phyloP scores from a whole-genome alignment of 2,113 vertebrate genomes.

The Melierax canorus region DNA sequence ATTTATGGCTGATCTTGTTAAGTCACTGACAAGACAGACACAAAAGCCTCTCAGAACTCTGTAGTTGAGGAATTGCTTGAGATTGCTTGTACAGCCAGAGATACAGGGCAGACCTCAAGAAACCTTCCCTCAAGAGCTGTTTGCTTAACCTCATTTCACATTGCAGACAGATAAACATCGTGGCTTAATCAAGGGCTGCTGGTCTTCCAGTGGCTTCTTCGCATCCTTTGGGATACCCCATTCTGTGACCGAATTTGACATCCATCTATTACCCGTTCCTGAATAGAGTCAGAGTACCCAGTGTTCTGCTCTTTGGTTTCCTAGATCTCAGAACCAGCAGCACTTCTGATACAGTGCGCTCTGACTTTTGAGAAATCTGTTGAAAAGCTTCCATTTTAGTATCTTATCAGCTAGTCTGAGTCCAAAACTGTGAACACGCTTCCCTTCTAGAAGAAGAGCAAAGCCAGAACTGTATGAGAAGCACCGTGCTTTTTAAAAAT shows the following conservation, averaged over 20 bases:
- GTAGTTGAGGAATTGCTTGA: background rate
- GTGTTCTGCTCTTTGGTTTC: background rate
- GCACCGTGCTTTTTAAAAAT: background rate
- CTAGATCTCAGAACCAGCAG: background rate
- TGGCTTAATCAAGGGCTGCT: background rate
- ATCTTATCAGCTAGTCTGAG: background rate
- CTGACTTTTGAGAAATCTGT: background rate
- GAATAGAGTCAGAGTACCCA: background rate
- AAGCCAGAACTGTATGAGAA: background rate
- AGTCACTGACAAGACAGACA: background rate
- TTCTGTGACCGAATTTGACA: background rate
- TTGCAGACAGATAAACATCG: background rate
- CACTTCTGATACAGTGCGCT: background rate
- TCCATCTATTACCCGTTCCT: background rate
- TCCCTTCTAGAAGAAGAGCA: background rate
- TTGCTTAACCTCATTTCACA: background rate
- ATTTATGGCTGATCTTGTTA: background rate
- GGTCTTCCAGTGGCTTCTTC: background rate
- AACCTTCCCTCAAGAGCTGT: background rate
- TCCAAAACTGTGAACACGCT: rapidly evolving
- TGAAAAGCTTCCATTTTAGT: background rate
- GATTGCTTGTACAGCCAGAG: background rate
- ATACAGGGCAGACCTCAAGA: background rate
- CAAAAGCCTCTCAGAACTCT: background rate
- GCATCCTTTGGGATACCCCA: background rate